These are phyloP conservation scores for Oopsacas minuta DNA, from an alignment of 37 sponge, comb jelly and placozoan species.

Conservation along the genomic window DNA sequence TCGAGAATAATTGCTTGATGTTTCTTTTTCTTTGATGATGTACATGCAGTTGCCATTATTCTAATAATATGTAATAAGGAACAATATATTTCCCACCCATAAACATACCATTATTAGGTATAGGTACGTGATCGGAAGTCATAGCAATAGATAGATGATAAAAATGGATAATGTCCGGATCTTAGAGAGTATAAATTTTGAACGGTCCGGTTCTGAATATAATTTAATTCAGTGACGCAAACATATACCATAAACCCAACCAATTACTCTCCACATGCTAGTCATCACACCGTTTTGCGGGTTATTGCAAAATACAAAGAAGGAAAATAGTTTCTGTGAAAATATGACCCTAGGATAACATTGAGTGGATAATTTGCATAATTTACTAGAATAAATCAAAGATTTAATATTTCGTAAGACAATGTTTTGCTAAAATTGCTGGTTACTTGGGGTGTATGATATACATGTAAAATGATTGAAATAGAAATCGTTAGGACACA, in stretches of 20 bases:
- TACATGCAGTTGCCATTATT: constrained; percentile 10
- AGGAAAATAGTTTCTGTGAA: no score
- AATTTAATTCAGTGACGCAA: background rate
- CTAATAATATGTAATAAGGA: background rate
- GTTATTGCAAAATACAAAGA: no score
- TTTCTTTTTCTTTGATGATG: constrained; percentile 14
- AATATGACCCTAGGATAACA: no score
- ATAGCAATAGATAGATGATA: background rate
- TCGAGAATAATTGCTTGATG: constrained; percentile 15
- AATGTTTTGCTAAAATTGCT: no score
- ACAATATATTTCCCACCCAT: background rate
- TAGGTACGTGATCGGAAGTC: background rate
- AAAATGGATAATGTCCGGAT: background rate
- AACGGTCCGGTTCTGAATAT: background rate
- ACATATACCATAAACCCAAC: no score
- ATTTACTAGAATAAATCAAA: no score
- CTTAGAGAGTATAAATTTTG: background rate
- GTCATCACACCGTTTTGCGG: no score
- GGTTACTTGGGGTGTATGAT: no score
- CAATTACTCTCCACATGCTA: no score
- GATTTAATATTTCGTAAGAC: no score
- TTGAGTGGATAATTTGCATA: no score
- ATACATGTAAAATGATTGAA: background rate
- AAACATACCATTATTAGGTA: background rate
- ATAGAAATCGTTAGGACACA: background rate